A percentile compares a stretch with the other conserved stretches of the same genome.
These are phyloP conservation scores for Sphaerodactylus townsendi DNA, from an alignment of 2,113 vertebrate species.

Conservation along the genomic window DNA sequence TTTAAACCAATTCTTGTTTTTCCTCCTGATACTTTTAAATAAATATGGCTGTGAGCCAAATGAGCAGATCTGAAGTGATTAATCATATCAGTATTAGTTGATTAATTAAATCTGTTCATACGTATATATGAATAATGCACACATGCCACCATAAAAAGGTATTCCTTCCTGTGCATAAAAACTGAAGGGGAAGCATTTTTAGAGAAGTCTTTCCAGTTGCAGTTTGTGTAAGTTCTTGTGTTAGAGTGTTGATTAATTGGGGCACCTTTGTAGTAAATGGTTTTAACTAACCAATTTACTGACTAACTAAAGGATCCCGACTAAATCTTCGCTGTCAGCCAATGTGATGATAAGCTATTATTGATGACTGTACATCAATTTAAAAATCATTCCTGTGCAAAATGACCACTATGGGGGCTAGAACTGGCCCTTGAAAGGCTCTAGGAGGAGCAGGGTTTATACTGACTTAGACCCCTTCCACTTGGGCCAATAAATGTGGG, in stretches of 20 bases:
- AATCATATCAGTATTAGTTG: neutral
- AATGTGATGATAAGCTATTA: no score
- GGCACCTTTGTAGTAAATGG: neutral
- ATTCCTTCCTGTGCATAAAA: neutral
- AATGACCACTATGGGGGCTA: no score
- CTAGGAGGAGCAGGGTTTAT: no score
- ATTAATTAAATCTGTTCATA: neutral
- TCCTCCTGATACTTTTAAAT: slow-evolving; percentile 14
- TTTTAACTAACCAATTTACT: neutral
- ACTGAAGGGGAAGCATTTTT: neutral
- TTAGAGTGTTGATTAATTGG: neutral
- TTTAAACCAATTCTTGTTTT: slow-evolving; percentile 24
- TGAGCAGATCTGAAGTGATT: neutral
- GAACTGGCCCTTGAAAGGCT: no score
- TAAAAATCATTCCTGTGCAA: no score
- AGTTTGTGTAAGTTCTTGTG: neutral
- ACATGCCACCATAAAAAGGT: no score
- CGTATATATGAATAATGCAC: neutral
- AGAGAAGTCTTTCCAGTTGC: neutral
- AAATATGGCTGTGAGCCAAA: neutral
- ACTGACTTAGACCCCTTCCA: no score
- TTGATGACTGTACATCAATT: no score
- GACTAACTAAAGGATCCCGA: neutral
- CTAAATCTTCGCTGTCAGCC: no score
- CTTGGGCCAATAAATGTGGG: no score